Evolutionary conservation across 2,797 vertebrate genomes (phyloP), one percentile per base, ranked within the genome.

Genomic region (Eidolon dupreanum): DNA sequence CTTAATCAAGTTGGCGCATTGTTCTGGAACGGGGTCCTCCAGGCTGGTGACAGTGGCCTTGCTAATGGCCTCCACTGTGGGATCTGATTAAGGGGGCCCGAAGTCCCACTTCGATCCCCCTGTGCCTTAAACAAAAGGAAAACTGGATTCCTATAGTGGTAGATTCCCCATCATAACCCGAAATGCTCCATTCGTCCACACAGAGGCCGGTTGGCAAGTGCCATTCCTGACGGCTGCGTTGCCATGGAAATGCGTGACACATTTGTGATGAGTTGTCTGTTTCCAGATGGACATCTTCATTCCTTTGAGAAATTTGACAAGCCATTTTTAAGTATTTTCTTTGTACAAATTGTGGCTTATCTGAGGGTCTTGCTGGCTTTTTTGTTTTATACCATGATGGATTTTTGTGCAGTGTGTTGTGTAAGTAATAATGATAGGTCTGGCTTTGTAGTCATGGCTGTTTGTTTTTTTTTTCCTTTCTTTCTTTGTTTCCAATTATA

Each of bases 261-360:
- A 11, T 98, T 96, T 71, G 90, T 95, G 95, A 94, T 89, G 96
- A 96, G 96, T 96, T 95, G 79, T 97, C 97, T 98, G 31, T 97
- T 98, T 98, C 97, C 98, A 98, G 97, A 98, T 97, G 98, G 97
- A 97, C 95, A 93, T 97, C 97, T 97, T 98, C 98, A 86, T 98
- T 97, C 97, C 97, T 98, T 78, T 92, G 97, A 97, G 87, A 95
- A 87, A 96, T 96, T 92, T 90, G 97, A 73, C 84, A 95, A 84
- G 36, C 43, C 24, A 19, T 92, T 97, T 95, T 95, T 46, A 93
- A 97, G 85, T 95, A 77, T 88, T 96, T 94, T 83, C 71, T 96
- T 79, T 87, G 41, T 92, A 38, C 74, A 28, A 73, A 95, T 88
- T 81, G 61, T 75, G 95, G 55, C 28, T 3, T 95, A 17, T 90